Evolutionary conservation across 2,797 vertebrate genomes (phyloP).

Genomic region (Notamacropus eugenii): DNA sequence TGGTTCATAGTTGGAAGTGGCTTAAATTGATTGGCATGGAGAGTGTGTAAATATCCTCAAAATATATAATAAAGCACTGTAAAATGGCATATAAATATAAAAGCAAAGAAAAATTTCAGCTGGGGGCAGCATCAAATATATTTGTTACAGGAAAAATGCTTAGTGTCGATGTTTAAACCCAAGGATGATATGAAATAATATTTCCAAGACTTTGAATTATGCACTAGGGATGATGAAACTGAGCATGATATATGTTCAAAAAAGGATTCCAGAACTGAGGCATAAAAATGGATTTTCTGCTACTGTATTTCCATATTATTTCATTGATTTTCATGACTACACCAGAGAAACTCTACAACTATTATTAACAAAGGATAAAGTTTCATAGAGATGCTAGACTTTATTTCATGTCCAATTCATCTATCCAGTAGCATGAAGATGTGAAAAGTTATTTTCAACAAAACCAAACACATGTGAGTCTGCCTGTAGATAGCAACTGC

Average conservation of each 20-base stretch:
- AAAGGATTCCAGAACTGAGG: constrained; percentile 29
- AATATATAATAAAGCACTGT: constrained; percentile 64
- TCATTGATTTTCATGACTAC: constrained; percentile 41
- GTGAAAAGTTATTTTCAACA: constrained; percentile 17
- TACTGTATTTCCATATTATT: constrained; percentile 31
- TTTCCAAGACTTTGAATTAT: constrained; percentile 58
- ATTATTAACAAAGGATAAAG: constrained; percentile 10
- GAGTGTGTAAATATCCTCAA: constrained; percentile 63
- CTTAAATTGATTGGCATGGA: constrained; percentile 63
- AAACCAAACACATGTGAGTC: background rate
- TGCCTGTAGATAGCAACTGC: background rate
- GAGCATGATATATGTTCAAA: constrained; percentile 47
- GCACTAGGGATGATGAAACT: constrained; percentile 49
- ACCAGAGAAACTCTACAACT: constrained; percentile 22
- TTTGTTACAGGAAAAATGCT: constrained; percentile 63
- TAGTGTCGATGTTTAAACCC: constrained; percentile 65
- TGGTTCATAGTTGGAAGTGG: constrained; percentile 46
- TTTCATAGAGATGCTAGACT: constrained; percentile 16
- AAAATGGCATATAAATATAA: constrained; percentile 57
- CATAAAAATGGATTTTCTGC: constrained; percentile 54
- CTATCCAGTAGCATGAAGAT: background rate
- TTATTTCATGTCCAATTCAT: background rate
- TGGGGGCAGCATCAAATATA: constrained; percentile 44
- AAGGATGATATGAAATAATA: constrained; percentile 62
- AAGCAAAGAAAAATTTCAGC: constrained; percentile 60